Conservation (phyloP, 2,888 invertebrate genomes). For the Heliconius cydno region DNA sequence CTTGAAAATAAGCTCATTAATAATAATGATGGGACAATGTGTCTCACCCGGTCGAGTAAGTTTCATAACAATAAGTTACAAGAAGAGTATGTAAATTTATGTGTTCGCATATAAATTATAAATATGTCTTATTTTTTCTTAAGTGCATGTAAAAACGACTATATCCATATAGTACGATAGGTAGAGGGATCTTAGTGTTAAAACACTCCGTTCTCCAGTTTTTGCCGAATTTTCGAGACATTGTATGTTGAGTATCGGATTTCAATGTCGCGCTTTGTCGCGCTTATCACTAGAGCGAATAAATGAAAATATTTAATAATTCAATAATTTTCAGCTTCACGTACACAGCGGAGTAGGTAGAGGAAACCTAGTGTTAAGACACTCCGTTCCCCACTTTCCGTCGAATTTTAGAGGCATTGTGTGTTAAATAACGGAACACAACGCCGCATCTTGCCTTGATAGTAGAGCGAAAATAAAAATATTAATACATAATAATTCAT, state of each 20-base stretch:
- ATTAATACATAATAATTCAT: not conserved
- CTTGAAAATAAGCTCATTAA: not conserved
- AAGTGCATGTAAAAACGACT: too few species aligned
- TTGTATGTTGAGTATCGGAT: too few species aligned
- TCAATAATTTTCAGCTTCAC: not conserved
- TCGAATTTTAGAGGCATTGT: too few species aligned
- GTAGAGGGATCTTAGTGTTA: too few species aligned
- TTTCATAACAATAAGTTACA: not conserved
- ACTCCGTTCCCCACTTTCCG: not conserved
- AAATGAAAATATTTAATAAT: too few species aligned
- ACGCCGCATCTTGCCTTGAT: too few species aligned
- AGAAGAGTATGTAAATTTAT: not conserved
- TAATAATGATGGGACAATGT: slow-evolving; percentile 3
- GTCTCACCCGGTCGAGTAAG: not conserved
- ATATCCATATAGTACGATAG: not conserved
- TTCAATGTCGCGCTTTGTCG: too few species aligned
- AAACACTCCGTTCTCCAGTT: too few species aligned
- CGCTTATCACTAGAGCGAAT: too few species aligned
- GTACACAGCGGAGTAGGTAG: too few species aligned
- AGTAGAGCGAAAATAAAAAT: not conserved
- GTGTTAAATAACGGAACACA: not conserved
- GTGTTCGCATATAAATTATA: not conserved
- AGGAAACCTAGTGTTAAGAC: too few species aligned
- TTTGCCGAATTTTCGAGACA: too few species aligned
- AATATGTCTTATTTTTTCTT: not conserved